Conservation (phyloP, 2,888 invertebrate species). For the Apantesis nais region DNA sequence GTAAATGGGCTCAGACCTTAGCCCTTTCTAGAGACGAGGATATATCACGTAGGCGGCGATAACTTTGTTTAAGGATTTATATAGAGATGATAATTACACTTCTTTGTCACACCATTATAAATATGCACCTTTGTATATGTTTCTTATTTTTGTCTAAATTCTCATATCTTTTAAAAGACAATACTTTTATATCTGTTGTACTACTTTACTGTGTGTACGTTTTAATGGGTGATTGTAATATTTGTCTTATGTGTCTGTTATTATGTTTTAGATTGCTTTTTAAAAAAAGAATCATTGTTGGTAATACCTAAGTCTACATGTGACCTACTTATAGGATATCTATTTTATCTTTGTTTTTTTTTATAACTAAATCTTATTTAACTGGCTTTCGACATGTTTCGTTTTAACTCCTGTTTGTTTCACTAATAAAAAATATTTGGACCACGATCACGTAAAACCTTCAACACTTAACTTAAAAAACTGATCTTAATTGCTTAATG, state of each 20-base stretch:
- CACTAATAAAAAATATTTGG: neutral
- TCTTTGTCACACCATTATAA: neutral
- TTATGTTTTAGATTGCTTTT: neutral
- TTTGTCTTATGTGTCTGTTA: neutral
- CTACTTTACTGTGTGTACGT: no score
- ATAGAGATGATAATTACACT: constrained; percentile 58
- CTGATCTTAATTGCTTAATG: neutral
- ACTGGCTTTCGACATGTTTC: neutral
- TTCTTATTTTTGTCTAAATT: neutral
- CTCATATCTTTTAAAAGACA: no score
- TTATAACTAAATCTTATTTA: no score
- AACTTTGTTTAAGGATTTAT: constrained; percentile 73
- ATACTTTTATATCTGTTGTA: no score
- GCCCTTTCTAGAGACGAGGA: constrained; percentile 84
- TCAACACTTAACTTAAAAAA: neutral
- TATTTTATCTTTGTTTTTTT: no score
- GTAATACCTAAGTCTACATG: neutral
- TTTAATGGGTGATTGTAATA: neutral
- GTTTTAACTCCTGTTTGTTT: neutral
- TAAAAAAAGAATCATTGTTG: neutral
- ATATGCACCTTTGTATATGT: neutral
- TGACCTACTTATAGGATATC: neutral
- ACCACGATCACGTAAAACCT: neutral
- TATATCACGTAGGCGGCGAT: constrained; percentile 83
- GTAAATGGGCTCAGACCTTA: constrained; percentile 85